Base-by-base conservation (phyloP, 2,888 invertebrate species). In the Idaea aversata region DNA sequence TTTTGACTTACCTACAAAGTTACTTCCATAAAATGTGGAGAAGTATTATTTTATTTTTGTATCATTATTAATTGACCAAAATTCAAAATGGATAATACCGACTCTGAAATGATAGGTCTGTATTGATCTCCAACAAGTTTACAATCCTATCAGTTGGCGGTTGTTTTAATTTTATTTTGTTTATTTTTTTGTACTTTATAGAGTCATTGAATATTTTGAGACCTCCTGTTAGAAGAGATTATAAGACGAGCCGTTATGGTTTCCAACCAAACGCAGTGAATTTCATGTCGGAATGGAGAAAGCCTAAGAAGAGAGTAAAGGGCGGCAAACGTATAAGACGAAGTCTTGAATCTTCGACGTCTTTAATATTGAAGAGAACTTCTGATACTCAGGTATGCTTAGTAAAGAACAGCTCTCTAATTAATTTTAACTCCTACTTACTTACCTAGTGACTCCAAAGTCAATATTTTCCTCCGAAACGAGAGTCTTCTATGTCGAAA, bases 181-280 rank as follows among this genome's bases (percentile, higher is more conserved):
- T 79, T 73, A 75, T 72, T 75, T 77, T 75, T 77, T 76, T 75
- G 76, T 70, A 80, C 84, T 80, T 78, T 84, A 73, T 87, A 90
- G 90, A 86, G 76, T 82, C 83, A 15, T 76, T 88, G 76, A 83
- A 87, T 67, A 82, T 80, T 71, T 73, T 87, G 64, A 81, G 82
- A 76, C 85, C 84, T 13, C 80, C 86, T 34, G 80, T 84, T 60
- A 84, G 81, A 74, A 82, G 82, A 72, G 64, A 64, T 57, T 60
- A 36, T n/a, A 16, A 65, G 72, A 60, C 57, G 62, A 64, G 62
- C 16, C 34, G 15, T 15, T 59, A 15, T 59, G 16, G 34, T 34
- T 34, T 34, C 34, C 34, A 7, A 59, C 59, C 59, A 7, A 59
- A 59, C 34, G 13, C 59, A 59, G n/a, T 57, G 25, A n/a, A 13